Percentiles rank a stretch among this genome's conserved stretches.
phyloP scores from a whole-genome alignment of 2,797 vertebrate species.

The Macropus fuliginosus region DNA sequence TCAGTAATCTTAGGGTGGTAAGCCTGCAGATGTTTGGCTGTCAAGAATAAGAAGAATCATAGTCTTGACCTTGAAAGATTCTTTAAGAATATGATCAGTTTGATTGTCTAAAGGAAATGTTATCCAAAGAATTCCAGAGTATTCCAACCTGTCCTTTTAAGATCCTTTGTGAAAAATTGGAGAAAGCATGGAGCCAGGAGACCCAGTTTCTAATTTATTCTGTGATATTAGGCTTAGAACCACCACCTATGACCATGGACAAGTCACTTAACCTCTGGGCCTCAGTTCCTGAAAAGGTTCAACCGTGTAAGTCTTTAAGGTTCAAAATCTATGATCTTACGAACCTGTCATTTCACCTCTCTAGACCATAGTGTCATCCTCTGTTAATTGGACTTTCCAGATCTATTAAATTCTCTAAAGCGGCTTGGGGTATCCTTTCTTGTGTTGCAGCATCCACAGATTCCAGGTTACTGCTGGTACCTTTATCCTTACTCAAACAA shows the following conservation, averaged over 20 bases:
- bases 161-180: background rate
- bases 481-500: fast-evolving
- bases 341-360: background rate
- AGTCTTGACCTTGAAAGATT: background rate
- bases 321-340: background rate
- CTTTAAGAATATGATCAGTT: background rate
- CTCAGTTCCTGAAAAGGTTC: background rate
- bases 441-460: no score
- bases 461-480: background rate
- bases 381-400: background rate
- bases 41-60: background rate
- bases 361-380: background rate
- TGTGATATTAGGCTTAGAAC: background rate
- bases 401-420: background rate
- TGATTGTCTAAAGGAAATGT: background rate
- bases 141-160: no score
- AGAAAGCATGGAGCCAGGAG: background rate
- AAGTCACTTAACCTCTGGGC: background rate
- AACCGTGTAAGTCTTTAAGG: background rate
- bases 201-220: background rate
- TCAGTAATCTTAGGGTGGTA: background rate
- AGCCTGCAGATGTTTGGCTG: background rate
- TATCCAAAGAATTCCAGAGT: background rate
- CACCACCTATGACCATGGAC: background rate
- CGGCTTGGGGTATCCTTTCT: background rate